Evolutionary conservation across 2,113 vertebrate genomes (phyloP).

Genomic region (Pelecanoides urinatrix): DNA sequence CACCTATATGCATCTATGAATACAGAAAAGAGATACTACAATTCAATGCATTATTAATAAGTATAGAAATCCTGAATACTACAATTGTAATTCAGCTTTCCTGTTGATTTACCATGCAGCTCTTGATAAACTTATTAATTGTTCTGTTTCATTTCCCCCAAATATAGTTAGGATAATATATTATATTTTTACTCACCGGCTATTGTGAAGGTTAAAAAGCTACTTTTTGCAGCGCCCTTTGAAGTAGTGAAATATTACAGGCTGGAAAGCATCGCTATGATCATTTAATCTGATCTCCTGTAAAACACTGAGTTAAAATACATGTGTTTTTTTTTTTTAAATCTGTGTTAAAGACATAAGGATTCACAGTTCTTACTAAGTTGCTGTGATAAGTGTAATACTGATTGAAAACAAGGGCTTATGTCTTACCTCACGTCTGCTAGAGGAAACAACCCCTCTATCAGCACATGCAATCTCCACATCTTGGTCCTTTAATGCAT

Average conservation of each 20-base stretch:
- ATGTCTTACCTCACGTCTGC: not conserved
- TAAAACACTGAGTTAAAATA: not conserved
- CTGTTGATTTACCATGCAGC: not conserved
- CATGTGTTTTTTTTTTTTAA: too few species aligned
- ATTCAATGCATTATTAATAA: not conserved
- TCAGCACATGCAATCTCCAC: not conserved
- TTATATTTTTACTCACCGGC: not conserved
- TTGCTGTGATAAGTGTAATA: not conserved
- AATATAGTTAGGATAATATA: not conserved
- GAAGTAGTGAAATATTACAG: not conserved
- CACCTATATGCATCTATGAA: not conserved
- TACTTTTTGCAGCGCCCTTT: not conserved
- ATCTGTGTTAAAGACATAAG: not conserved
- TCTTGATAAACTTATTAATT: not conserved
- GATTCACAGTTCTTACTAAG: not conserved
- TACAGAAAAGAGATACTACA: not conserved
- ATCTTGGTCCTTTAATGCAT: not conserved
- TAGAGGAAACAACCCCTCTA: not conserved
- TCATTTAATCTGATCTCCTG: not conserved
- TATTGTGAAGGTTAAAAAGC: not conserved
- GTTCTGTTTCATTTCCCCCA: not conserved
- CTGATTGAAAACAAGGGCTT: not conserved
- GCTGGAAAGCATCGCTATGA: not conserved
- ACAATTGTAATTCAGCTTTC: not conserved
- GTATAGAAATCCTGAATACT: not conserved